Evolutionary conservation across 2,888 invertebrate species (phyloP).

Genomic region (Allacma fusca): DNA sequence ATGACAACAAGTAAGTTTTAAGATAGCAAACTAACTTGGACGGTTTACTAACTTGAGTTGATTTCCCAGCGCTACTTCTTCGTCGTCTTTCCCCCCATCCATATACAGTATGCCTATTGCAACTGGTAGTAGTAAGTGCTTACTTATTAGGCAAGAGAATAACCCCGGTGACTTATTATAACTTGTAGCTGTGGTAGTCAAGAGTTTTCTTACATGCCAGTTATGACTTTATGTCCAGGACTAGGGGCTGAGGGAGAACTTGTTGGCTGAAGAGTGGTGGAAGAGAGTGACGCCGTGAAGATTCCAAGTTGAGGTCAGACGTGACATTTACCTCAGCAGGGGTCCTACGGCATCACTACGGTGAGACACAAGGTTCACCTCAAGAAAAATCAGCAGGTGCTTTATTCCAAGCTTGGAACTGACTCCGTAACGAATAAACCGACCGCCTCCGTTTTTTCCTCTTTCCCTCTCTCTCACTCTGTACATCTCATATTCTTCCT

Average conservation of each 20-base stretch:
- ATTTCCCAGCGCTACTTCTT: conserved; percentile 9
- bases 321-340: conserved; percentile 53
- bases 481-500: conserved; percentile 11
- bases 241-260: not conserved
- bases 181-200: not conserved
- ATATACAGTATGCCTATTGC: not conserved
- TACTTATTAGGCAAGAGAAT: conserved; percentile 17
- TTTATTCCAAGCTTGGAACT: conserved; percentile 36
- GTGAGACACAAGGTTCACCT: conserved; percentile 43
- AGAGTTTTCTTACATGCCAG: not conserved
- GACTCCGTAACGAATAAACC: conserved; percentile 43
- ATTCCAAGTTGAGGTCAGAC: conserved; percentile 54
- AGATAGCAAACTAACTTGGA: not conserved
- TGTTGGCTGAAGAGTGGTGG: not conserved
- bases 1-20: conserved; percentile 6
- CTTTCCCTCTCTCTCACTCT: not conserved
- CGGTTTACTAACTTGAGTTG: conserved; percentile 6
- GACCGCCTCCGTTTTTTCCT: conserved; percentile 40
- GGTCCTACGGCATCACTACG: conserved; percentile 39
- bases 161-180: conserved; percentile 17
- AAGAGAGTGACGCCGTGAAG: conserved; percentile 42
- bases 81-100: not conserved
- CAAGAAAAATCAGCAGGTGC: conserved; percentile 44
- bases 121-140: not conserved
- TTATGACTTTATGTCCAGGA: conserved; percentile 32